phyloP scores from a whole-genome alignment of 1,140 invertebrate species.

The Drosophila arawakana region DNA sequence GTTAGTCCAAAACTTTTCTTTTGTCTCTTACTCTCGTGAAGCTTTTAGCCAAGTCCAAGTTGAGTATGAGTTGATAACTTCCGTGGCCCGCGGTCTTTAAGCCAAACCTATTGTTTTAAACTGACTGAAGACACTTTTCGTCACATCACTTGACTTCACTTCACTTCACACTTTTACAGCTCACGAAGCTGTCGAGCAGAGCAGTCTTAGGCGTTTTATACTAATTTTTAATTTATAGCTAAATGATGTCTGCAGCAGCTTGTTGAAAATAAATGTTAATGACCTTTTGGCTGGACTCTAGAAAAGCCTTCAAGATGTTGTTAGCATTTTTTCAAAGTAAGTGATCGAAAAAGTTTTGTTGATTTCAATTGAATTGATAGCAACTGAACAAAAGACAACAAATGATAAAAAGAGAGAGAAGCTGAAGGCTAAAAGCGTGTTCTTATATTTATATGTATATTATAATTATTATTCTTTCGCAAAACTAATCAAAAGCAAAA shows the following conservation, averaged over 20 bases:
- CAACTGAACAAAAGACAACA: background rate
- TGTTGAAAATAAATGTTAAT: slow-evolving; percentile 48
- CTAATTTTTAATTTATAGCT: slow-evolving; percentile 66
- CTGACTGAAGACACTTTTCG: slow-evolving; percentile 2
- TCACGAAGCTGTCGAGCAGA: slow-evolving; percentile 2
- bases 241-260: slow-evolving; percentile 13
- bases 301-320: background rate
- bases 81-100: slow-evolving; percentile 17
- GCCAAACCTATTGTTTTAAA: slow-evolving; percentile 9
- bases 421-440: background rate
- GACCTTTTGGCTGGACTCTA: slow-evolving; percentile 30
- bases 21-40: slow-evolving; percentile 10
- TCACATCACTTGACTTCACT: background rate
- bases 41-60: slow-evolving; percentile 16
- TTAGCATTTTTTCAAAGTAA: background rate
- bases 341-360: background rate
- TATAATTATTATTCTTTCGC: slow-evolving; percentile 59
- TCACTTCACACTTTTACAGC: slow-evolving; percentile 14
- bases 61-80: slow-evolving; percentile 6
- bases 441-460: slow-evolving; percentile 14
- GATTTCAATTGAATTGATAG: slow-evolving; percentile 11
- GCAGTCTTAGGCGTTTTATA: background rate
- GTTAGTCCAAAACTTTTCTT: slow-evolving; percentile 23
- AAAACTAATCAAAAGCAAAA: slow-evolving; percentile 59
- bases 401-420: no score